These are phyloP conservation scores for Sphyrna mokarran DNA, from an alignment of 2,113 vertebrate species.

Conservation along the genomic window DNA sequence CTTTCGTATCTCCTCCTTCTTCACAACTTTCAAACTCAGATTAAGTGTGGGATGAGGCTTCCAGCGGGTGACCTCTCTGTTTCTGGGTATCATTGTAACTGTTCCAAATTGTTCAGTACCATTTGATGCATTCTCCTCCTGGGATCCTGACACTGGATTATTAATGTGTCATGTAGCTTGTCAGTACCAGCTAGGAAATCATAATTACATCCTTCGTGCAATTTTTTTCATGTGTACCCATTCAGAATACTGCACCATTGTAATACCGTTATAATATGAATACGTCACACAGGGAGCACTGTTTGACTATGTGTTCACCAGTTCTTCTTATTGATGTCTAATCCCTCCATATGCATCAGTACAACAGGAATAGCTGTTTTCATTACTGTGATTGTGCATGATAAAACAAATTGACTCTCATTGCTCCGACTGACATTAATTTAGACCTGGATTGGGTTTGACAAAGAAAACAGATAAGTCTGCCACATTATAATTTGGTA, in stretches of 20 bases:
- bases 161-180: neutral
- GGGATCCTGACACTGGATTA: neutral
- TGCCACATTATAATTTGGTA: slow-evolving; percentile 2
- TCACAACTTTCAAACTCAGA: neutral
- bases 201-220: neutral
- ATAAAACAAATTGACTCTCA: slow-evolving; percentile 21
- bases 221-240: neutral
- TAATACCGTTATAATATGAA: neutral
- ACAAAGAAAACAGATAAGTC: neutral
- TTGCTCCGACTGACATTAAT: neutral
- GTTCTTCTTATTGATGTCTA: neutral
- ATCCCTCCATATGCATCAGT: neutral
- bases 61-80: neutral
- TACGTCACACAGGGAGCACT: neutral
- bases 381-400: slow-evolving; percentile 2
- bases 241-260: neutral
- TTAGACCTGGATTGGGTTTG: neutral
- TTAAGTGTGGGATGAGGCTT: neutral
- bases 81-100: slow-evolving; percentile 13
- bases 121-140: neutral
- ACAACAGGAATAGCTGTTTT: neutral
- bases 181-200: neutral
- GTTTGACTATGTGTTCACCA: neutral
- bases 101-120: neutral
- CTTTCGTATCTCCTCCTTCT: neutral